These are phyloP conservation scores for Numida meleagris DNA, from an alignment of 2,113 vertebrate genomes.

Conservation along the genomic window DNA sequence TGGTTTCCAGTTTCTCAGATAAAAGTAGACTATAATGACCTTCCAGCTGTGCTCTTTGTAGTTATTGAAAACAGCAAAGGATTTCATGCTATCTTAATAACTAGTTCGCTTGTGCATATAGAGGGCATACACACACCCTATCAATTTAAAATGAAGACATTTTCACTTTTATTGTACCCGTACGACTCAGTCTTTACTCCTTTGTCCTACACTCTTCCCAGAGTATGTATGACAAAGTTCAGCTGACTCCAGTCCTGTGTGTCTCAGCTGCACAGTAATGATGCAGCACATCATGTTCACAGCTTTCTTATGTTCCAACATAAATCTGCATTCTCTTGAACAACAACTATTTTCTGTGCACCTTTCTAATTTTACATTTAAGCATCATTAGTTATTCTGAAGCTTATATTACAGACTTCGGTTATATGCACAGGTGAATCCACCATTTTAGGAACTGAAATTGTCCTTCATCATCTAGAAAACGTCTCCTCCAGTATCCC, in stretches of 20 bases:
- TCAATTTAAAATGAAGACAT: background rate
- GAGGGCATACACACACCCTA: no score
- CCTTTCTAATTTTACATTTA: background rate
- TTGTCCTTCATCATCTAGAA: background rate
- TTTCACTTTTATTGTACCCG: background rate
- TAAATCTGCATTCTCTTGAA: fast-evolving
- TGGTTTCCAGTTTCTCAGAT: background rate
- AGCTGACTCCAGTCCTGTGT: background rate
- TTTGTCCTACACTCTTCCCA: background rate
- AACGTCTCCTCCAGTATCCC: background rate
- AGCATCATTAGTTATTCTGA: background rate
- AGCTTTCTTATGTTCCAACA: background rate
- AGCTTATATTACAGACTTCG: background rate
- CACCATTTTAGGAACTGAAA: background rate
- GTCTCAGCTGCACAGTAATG: background rate
- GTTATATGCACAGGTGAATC: background rate
- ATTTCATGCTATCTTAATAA: background rate
- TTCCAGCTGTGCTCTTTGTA: background rate
- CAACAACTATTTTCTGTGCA: background rate
- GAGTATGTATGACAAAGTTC: fast-evolving
- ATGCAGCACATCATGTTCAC: background rate
- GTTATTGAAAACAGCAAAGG: background rate
- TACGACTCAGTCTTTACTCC: background rate
- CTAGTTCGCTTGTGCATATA: background rate
- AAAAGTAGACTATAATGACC: background rate